Percentiles rank a stretch among this genome's conserved stretches.
Conservation (phyloP, 2,113 vertebrate genomes). For the Nycticorax nycticorax region DNA sequence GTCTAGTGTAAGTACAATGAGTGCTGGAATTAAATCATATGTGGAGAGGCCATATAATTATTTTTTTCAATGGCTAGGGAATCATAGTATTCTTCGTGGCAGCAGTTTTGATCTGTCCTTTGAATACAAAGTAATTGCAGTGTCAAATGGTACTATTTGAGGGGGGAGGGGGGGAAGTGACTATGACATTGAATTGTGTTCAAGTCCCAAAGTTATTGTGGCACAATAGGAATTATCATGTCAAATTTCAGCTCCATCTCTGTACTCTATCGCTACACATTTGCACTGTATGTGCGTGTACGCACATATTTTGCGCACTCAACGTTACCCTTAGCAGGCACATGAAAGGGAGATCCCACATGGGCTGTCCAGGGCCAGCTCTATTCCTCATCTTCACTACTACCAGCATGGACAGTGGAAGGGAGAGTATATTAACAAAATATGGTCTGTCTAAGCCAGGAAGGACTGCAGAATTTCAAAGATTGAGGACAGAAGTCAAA, state of each 20-base stretch:
- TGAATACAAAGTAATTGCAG: not conserved
- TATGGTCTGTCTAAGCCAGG: not conserved
- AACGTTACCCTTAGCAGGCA: not conserved
- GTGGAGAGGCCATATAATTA: not conserved
- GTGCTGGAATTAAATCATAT: not conserved
- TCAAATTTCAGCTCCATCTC: not conserved
- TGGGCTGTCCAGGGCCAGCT: not conserved
- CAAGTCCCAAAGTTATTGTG: not conserved
- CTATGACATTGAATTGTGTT: not conserved
- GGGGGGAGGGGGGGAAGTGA: not conserved
- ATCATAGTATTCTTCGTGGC: not conserved
- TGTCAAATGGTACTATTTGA: not conserved
- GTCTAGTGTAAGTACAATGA: not conserved
- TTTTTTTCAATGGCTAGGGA: not conserved
- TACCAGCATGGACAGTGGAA: not conserved
- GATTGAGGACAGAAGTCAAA: not conserved
- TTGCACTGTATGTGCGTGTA: not conserved
- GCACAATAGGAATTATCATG: not conserved
- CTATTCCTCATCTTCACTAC: not conserved
- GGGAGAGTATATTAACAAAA: not conserved
- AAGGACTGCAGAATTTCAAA: not conserved
- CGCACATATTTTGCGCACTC: not conserved
- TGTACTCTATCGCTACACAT: not conserved
- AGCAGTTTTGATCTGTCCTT: not conserved
- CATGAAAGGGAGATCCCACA: accelerated